Evolutionary conservation across 1,140 invertebrate genomes (phyloP), one percentile per base, ranked within the genome.

Genomic region (Temnothorax curvispinosus): DNA sequence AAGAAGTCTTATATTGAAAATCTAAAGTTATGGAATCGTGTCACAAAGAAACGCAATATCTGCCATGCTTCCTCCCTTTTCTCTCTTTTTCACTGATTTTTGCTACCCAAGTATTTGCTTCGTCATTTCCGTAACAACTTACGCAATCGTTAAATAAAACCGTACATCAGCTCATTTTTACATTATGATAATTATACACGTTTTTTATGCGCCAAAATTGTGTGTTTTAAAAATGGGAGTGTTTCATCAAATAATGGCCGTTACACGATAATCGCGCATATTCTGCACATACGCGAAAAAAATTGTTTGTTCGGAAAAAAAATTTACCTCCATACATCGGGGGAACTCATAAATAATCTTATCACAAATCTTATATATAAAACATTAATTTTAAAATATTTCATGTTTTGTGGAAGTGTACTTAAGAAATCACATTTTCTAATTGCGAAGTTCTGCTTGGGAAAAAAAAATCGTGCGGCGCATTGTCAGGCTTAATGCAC

Each of bases 61-160:
- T 9, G 35, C n/a, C n/a, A n/a, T n/a, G n/a, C 18, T 38, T 13
- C 15, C 32, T 32, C 18, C 11, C 2, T 15, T 2, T 47, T 77
- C 38, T 62, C n/a, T 77, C 54, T 47, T 47, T 64, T 21, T 38
- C n/a, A 38, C 27, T 35, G 64, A 47, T 11, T 54, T 38, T 21
- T 47, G 15, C 3, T 47, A n/a, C 1, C 1, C 9, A 38, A 44
- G 27, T 15, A 69, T 32, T 56, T 56, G 38, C 3, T 15, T 41
- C 47, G 32, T 64, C 54, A 32, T 18, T 11, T 85, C 52, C 65
- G 5, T 38, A 38, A 56, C 13, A n/a, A 60, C 11, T 88, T 87
- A 67, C 13, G 47, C n/a, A 77, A 88, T 60, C 50, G 56, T 60
- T 52, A 21, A 77, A 71, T 72, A 64, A 52, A 64, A 3, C 38